phyloP scores from a whole-genome alignment of 2,113 vertebrate species.

The Dromas ardeola region DNA sequence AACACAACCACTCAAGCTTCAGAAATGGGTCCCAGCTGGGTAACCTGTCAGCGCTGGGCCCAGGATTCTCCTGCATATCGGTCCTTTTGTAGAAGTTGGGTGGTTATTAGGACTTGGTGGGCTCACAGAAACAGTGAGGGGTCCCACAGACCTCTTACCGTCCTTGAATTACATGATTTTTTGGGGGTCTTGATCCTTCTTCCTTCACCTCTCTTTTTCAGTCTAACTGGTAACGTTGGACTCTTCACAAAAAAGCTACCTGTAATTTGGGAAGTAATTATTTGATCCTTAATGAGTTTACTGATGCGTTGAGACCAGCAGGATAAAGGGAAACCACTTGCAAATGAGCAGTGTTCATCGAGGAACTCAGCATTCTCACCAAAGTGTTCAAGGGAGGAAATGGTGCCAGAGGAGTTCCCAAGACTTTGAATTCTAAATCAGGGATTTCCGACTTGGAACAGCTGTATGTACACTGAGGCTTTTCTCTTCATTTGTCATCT shows the following conservation, averaged over 20 bases:
- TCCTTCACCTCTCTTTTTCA: not conserved
- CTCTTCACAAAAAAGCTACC: not conserved
- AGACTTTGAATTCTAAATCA: not conserved
- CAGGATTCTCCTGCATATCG: not conserved
- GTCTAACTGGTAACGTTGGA: not conserved
- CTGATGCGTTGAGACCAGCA: not conserved
- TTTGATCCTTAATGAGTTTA: not conserved
- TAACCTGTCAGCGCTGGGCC: not conserved
- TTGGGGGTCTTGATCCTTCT: not conserved
- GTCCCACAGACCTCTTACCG: not conserved
- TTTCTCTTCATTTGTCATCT: conserved; percentile 41
- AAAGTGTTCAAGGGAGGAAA: not conserved
- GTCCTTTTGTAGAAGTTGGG: not conserved
- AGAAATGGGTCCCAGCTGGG: not conserved
- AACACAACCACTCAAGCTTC: not conserved
- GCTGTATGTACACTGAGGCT: not conserved
- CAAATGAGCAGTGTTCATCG: not conserved
- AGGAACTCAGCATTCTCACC: not conserved
- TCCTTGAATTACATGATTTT: not conserved
- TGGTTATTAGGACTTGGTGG: not conserved
- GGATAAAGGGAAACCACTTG: not conserved
- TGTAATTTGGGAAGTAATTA: not conserved
- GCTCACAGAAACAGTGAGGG: not conserved
- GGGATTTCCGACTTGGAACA: not conserved
- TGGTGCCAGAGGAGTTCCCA: not conserved